Conservation (phyloP, 2,888 invertebrate species). For the Himalopsyche tibetana region DNA sequence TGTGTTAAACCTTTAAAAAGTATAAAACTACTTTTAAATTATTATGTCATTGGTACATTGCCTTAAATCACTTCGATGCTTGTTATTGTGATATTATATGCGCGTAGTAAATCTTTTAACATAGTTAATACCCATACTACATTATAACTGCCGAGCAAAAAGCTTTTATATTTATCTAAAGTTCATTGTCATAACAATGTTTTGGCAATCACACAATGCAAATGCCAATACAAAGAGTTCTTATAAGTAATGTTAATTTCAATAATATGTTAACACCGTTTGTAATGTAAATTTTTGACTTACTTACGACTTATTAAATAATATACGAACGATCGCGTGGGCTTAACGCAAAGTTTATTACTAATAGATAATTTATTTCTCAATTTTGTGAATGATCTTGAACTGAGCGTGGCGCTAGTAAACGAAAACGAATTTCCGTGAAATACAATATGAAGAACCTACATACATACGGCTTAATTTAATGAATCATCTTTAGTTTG, state of each 20-base stretch:
- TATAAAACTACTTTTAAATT: no score
- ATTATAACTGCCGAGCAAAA: no score
- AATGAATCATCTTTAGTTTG: neutral
- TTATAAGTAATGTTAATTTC: neutral
- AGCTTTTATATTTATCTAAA: neutral
- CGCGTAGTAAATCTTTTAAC: no score
- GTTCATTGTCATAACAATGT: neutral
- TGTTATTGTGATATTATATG: no score
- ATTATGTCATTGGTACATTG: no score
- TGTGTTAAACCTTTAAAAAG: no score
- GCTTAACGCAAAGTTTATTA: neutral
- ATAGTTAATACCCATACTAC: no score
- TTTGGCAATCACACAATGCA: neutral
- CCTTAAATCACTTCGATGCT: no score
- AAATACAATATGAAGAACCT: slow-evolving; percentile 6
- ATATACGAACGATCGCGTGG: neutral
- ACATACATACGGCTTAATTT: neutral
- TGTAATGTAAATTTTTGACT: neutral
- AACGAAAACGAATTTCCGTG: neutral
- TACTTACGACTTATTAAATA: neutral
- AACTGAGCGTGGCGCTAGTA: neutral
- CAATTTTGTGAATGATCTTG: slow-evolving; percentile 22
- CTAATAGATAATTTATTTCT: neutral
- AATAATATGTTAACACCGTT: neutral
- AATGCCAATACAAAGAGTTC: neutral